phyloP scores from a whole-genome alignment of 2,888 invertebrate genomes.

The Rhynchonema sp. region DNA sequence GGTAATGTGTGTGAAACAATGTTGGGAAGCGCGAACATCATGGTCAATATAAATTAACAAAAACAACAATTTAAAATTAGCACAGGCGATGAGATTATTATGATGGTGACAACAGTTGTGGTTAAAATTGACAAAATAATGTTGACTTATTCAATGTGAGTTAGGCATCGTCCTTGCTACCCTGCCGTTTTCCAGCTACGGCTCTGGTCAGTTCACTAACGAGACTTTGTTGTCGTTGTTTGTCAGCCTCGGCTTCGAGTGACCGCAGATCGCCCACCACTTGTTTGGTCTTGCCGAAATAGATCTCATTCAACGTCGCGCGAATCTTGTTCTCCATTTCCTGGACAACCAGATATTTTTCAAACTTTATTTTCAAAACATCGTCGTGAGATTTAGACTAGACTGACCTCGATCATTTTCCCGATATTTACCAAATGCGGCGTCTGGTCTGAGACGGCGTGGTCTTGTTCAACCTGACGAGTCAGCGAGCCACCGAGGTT shows the following conservation, averaged over 20 bases:
- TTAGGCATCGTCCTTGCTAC: not conserved
- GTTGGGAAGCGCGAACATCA: too few species aligned
- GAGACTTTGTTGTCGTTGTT: constrained; percentile 58
- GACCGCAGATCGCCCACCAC: constrained; percentile 78
- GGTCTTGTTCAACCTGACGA: constrained; percentile 84
- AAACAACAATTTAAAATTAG: too few species aligned
- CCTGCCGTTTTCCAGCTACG: constrained; percentile 29
- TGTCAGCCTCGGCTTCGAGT: constrained; percentile 62
- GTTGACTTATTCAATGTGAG: not conserved
- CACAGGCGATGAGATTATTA: too few species aligned
- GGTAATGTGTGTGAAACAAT: too few species aligned
- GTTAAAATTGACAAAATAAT: too few species aligned
- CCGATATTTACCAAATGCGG: constrained; percentile 98
- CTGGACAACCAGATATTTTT: too few species aligned
- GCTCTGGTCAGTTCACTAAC: constrained; percentile 66
- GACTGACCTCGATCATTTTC: constrained; percentile 62
- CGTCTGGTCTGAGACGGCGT: constrained; percentile 67
- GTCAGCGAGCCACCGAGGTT: constrained; percentile 94
- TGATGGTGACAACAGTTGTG: too few species aligned
- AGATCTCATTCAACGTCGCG: constrained; percentile 90
- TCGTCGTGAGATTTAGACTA: too few species aligned
- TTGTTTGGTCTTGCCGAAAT: constrained; percentile 96
- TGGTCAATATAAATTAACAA: too few species aligned
- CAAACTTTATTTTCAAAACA: too few species aligned
- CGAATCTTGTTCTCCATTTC: constrained; percentile 99